phyloP scores from a whole-genome alignment of 2,113 vertebrate genomes.

The Turnix velox region DNA sequence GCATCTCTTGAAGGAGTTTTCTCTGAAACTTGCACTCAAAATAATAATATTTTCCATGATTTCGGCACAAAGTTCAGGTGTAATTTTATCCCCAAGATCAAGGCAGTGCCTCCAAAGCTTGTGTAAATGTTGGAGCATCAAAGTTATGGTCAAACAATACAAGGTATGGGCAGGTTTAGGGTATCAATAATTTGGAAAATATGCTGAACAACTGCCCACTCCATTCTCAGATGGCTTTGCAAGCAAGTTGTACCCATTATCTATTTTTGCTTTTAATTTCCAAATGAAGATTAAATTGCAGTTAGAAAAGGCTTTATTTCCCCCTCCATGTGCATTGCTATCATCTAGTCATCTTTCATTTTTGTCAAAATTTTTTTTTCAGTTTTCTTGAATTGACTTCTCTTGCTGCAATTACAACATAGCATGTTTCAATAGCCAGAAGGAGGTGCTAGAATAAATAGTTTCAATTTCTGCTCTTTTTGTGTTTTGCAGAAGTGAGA shows the following conservation, averaged over 20 bases:
- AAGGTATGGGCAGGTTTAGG: not conserved
- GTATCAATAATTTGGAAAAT: not conserved
- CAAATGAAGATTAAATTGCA: not conserved
- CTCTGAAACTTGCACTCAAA: not conserved
- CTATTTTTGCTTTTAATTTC: not conserved
- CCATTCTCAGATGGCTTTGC: not conserved
- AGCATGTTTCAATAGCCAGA: slow-evolving; percentile 6
- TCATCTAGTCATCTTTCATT: not conserved
- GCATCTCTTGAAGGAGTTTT: not conserved
- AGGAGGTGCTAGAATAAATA: slow-evolving; percentile 41
- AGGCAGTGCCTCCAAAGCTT: not conserved
- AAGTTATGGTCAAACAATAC: not conserved
- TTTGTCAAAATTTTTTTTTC: slow-evolving; percentile 32
- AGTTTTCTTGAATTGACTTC: not conserved
- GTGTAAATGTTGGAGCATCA: not conserved
- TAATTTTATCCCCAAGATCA: not conserved
- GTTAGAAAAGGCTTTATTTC: not conserved
- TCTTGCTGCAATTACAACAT: not conserved
- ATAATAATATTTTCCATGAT: not conserved
- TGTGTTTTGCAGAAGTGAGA: not conserved
- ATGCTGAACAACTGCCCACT: not conserved
- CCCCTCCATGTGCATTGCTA: not conserved
- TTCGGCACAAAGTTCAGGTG: not conserved
- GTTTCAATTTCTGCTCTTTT: slow-evolving; percentile 29
- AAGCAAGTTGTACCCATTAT: not conserved